Conservation (phyloP, 2,888 invertebrate genomes). For the Emmelina monodactyla region DNA sequence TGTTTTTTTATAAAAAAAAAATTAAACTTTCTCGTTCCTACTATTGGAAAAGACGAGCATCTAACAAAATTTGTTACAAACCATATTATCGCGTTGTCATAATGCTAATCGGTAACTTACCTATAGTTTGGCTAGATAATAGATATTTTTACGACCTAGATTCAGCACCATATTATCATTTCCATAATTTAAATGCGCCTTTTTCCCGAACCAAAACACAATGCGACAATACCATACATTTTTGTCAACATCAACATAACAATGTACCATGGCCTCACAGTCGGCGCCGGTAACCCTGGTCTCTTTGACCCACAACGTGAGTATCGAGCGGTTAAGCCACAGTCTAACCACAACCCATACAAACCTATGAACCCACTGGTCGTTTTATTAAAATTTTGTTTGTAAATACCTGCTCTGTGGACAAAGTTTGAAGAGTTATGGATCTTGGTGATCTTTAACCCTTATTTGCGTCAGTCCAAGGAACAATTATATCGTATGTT, state of each 20-base stretch:
- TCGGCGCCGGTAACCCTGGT: constrained; percentile 34
- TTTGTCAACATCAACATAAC: constrained; percentile 39
- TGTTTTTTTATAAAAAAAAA: no score
- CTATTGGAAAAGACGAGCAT: no score
- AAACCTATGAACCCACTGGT: neutral
- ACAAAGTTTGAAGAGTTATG: constrained; percentile 37
- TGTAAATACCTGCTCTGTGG: constrained; percentile 21
- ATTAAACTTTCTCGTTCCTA: no score
- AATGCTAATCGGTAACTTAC: no score
- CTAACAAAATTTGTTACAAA: no score
- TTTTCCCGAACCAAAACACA: constrained; percentile 1
- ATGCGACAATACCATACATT: constrained; percentile 1
- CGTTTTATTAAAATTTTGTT: neutral
- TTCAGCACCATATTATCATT: no score
- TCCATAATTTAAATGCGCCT: no score
- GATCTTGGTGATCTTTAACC: constrained; percentile 46
- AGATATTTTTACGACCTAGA: no score
- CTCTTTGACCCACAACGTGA: constrained; percentile 41
- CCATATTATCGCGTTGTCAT: no score
- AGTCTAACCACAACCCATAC: constrained; percentile 9
- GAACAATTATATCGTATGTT: constrained; percentile 48
- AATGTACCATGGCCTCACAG: constrained; percentile 47
- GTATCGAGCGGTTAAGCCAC: constrained; percentile 27
- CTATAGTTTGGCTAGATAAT: no score
- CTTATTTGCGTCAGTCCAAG: constrained; percentile 47